Evolutionary conservation across 2,888 invertebrate species (phyloP).

Genomic region (Meandrusa payeni): DNA sequence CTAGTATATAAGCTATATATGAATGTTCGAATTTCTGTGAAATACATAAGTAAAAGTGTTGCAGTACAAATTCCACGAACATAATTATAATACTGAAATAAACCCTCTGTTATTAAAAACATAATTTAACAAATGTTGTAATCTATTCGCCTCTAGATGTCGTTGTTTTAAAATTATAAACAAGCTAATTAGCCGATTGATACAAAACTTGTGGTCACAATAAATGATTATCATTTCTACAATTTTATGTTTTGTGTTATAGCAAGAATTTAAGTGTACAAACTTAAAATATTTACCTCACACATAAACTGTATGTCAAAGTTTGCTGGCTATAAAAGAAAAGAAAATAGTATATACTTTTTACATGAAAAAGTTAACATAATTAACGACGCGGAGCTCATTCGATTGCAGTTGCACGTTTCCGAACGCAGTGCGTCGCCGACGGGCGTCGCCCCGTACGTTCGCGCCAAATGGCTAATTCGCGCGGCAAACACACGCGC

Average conservation of each 20-base stretch:
- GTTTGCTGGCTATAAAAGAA: slow-evolving; percentile 6
- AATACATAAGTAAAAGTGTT: too few species aligned
- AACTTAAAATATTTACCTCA: background rate
- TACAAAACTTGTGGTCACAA: background rate
- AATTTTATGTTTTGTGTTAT: background rate
- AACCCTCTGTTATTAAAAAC: too few species aligned
- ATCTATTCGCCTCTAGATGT: slow-evolving; percentile 65
- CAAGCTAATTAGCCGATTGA: too few species aligned
- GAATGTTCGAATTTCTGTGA: too few species aligned
- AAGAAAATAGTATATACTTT: slow-evolving; percentile 25
- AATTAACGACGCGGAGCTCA: slow-evolving; percentile 36
- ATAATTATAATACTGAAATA: background rate
- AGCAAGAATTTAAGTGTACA: background rate
- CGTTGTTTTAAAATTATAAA: slow-evolving; percentile 30
- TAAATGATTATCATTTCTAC: background rate
- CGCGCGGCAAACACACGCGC: slow-evolving; percentile 73
- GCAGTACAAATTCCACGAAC: background rate
- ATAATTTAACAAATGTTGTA: too few species aligned
- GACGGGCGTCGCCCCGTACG: slow-evolving; percentile 61
- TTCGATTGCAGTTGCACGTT: slow-evolving; percentile 41
- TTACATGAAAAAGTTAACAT: slow-evolving; percentile 30
- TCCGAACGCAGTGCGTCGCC: slow-evolving; percentile 34
- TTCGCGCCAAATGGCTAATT: slow-evolving; percentile 76
- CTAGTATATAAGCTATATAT: too few species aligned
- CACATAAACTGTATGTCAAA: slow-evolving; percentile 3